Base-by-base conservation (phyloP, 2,797 vertebrate genomes). In the Rhinichthys osculus region DNA sequence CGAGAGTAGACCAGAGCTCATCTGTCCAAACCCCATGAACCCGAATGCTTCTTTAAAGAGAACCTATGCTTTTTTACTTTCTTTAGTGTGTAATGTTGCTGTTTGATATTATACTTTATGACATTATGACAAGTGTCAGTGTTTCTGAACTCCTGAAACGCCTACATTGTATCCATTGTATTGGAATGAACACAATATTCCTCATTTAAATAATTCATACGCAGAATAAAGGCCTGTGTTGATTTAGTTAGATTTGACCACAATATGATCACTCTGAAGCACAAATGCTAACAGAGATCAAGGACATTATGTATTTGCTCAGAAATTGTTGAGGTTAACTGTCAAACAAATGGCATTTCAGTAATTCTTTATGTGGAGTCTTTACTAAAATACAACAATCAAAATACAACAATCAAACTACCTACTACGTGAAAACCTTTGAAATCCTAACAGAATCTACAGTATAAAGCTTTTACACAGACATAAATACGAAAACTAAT, bases 21-120 rank as follows among this genome's bases (percentile, higher is more conserved):
- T 70, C 85, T 59, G 64, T 86, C 71, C 81, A 47, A 73, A 84
- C 80, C 82, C 83, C 42, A 57, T 72, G 71, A 86, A 81, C 69
- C 30, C 27, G 10, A 35, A 84, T 11, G 64, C 74, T 84, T 78
- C 7, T 59, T 21, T 42, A 7, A 16, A 64, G 13, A 30, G 62
- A 27, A 7, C 27, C 27, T 30, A 14, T 16, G 27, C 13, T 30
- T 64, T 62, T 16, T 30, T 14, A 7, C 30, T 7, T 33, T 17
- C 13, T 66, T 66, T 66, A 17, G 27, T 7, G 62, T 33, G 27
- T 30, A 33, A 16, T 30, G 62, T 7, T 64, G 62, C 27, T 64
- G 27, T 64, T 64, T 64, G 62, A 64, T 35, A 35, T 35, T 35
- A 35, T 35, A 35, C 35, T 35, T 35, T 35, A 35, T 35, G 3